Conservation (phyloP, 2,797 vertebrate genomes). For the Chrysocyon brachyurus region DNA sequence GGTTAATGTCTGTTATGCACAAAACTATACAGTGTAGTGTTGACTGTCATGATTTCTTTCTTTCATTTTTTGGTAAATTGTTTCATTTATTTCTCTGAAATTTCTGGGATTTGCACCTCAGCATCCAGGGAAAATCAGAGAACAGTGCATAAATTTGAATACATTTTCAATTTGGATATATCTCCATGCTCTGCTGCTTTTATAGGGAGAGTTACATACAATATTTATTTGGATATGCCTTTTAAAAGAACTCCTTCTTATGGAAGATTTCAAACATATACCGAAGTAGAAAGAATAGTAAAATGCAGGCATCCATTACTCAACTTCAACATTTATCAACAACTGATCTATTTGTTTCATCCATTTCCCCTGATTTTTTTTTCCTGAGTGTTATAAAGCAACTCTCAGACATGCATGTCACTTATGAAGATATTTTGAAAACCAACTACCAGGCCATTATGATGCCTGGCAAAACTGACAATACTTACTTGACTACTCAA, state of each 20-base stretch:
- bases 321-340: neutral
- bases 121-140: neutral
- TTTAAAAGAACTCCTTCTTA: neutral
- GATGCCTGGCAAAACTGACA: neutral
- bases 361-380: neutral
- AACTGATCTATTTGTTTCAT: neutral
- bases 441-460: neutral
- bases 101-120: constrained; percentile 6
- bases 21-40: neutral
- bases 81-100: neutral
- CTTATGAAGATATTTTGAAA: constrained; percentile 24
- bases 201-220: neutral
- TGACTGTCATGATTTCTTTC: neutral
- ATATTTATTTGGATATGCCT: neutral
- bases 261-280: neutral
- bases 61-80: constrained; percentile 25
- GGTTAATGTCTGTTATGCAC: neutral
- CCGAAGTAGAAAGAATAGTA: neutral
- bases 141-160: neutral
- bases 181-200: neutral
- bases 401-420: neutral
- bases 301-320: neutral
- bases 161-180: neutral
- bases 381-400: neutral
- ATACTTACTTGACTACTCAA: neutral